Evolutionary conservation across 2,113 vertebrate genomes (phyloP).

Genomic region (Danio rerio): DNA sequence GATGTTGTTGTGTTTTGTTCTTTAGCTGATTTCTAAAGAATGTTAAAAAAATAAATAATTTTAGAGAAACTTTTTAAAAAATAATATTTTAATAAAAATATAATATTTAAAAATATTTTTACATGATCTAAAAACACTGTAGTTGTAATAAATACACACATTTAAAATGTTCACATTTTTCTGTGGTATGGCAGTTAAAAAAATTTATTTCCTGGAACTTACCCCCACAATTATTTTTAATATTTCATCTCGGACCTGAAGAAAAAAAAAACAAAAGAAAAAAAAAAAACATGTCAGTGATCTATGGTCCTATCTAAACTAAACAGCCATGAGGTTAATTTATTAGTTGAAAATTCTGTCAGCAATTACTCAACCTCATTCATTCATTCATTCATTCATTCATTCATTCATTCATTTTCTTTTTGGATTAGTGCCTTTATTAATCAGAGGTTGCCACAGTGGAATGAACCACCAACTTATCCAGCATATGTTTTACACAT

Average conservation of each 20-base stretch:
- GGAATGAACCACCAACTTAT: no score
- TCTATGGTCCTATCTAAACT: not conserved
- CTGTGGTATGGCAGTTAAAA: not conserved
- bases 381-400: no score
- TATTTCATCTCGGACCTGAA: constrained; percentile 39
- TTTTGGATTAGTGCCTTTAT: no score
- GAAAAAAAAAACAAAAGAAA: not conserved
- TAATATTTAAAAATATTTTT: not conserved
- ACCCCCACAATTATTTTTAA: constrained; percentile 28
- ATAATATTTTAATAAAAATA: not conserved
- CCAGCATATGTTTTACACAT: no score
- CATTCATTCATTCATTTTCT: no score
- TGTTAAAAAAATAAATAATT: not conserved
- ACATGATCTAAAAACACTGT: no score
- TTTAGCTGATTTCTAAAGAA: constrained; percentile 16
- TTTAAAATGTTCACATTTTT: not conserved
- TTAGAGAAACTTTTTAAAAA: not conserved
- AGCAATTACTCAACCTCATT: no score
- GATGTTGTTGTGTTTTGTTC: not conserved
- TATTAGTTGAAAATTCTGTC: no score
- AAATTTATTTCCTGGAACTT: not conserved
- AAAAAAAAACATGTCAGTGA: not conserved
- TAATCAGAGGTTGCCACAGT: no score
- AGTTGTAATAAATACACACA: no score
- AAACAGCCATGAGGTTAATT: not conserved